Evolutionary conservation across 2,113 vertebrate species (phyloP).

Genomic region (Notarius quadriscutis): DNA sequence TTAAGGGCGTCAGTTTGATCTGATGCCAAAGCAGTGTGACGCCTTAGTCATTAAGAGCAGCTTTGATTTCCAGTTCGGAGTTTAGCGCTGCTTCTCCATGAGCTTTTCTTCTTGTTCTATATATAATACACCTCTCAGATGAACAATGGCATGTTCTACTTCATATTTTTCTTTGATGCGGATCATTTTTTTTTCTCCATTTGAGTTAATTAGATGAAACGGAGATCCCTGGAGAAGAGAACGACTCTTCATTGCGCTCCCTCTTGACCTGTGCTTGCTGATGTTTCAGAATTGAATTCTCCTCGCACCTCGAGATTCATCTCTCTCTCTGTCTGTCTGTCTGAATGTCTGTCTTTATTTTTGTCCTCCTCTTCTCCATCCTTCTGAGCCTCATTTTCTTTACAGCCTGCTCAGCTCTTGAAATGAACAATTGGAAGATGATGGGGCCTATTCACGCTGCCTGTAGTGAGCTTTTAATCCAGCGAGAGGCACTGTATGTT

Average conservation of each 20-base stretch:
- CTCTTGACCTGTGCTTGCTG: conserved; percentile 54
- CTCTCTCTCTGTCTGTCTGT: not conserved
- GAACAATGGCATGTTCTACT: conserved; percentile 42
- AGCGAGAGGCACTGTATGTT: conserved; percentile 39
- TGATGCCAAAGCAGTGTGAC: conserved; percentile 18
- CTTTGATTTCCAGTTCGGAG: conserved; percentile 53
- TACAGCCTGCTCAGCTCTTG: not conserved
- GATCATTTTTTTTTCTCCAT: not conserved
- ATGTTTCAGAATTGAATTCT: conserved; percentile 48
- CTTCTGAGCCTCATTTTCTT: not conserved
- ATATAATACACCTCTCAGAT: conserved; percentile 30
- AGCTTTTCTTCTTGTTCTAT: conserved; percentile 33
- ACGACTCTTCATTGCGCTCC: conserved; percentile 31
- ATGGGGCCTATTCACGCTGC: not conserved
- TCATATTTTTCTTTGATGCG: conserved; percentile 47
- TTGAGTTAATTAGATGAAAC: conserved; percentile 56
- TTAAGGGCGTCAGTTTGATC: not conserved
- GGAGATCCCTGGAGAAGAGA: conserved; percentile 39
- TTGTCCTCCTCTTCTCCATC: not conserved
- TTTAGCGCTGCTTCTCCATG: conserved; percentile 14
- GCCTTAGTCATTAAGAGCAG: conserved; percentile 40
- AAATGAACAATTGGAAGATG: not conserved
- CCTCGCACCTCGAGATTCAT: not conserved
- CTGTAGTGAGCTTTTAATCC: conserved; percentile 27
- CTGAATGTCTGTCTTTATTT: not conserved